phyloP scores from a whole-genome alignment of 2,797 vertebrate genomes.

The Sebastes oblongus region DNA sequence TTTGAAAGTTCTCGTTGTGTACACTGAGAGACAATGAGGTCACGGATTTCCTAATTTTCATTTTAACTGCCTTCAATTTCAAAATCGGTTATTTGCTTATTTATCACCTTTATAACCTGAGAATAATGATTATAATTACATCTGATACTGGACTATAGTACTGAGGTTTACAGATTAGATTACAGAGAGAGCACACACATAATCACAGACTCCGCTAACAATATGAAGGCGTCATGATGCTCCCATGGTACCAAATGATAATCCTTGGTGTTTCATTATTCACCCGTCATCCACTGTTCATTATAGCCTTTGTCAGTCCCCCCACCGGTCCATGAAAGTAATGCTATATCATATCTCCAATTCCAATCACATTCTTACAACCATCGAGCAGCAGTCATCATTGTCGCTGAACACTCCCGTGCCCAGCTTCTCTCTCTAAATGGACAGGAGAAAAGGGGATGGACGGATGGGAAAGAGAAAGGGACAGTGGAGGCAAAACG shows the following conservation, averaged over 20 bases:
- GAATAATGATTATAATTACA: conserved; percentile 5
- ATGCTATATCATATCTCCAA: conserved; percentile 56
- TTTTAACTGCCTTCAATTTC: neutral
- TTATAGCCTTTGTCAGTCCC: conserved; percentile 60
- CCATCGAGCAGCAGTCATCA: conserved; percentile 45
- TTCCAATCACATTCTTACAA: conserved; percentile 59
- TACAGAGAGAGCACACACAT: conserved; percentile 11
- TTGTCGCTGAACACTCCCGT: conserved; percentile 19
- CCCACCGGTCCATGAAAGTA: conserved; percentile 51
- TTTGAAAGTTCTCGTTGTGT: neutral
- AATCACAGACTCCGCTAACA: neutral
- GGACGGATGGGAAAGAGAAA: conserved; percentile 39
- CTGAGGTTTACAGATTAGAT: neutral
- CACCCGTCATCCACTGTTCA: conserved; percentile 59
- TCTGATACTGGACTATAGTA: neutral
- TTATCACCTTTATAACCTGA: neutral
- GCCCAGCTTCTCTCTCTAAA: conserved; percentile 28
- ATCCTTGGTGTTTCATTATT: conserved; percentile 54
- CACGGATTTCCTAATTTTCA: neutral
- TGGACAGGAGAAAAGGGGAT: conserved; percentile 26
- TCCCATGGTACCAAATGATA: conserved; percentile 51
- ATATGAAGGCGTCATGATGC: conserved; percentile 26
- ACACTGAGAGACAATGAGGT: neutral
- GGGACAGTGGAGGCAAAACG: conserved; percentile 42
- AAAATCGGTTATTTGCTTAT: neutral